Conservation (phyloP, 2,113 vertebrate species). For the Plecotus auritus region DNA sequence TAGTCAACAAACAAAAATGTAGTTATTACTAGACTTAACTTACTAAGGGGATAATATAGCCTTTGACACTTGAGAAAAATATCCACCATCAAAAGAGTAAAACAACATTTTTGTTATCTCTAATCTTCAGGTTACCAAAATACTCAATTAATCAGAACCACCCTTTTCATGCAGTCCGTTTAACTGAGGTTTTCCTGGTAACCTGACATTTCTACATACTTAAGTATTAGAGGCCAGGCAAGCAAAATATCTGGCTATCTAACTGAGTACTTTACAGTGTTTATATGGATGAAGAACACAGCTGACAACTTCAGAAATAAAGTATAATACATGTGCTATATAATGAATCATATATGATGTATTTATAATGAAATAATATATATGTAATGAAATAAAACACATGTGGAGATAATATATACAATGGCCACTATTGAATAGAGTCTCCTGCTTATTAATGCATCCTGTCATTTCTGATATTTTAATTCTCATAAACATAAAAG, state of each 20-base stretch:
- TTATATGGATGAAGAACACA: background rate
- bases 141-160: background rate
- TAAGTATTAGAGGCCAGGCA: background rate
- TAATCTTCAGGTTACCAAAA: background rate
- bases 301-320: background rate
- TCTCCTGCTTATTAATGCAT: background rate
- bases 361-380: background rate
- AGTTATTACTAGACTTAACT: background rate
- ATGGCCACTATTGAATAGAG: background rate
- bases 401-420: background rate
- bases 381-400: background rate
- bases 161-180: background rate
- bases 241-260: background rate
- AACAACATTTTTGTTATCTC: background rate
- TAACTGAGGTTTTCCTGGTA: background rate
- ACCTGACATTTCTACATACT: background rate
- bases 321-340: background rate
- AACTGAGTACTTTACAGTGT: background rate
- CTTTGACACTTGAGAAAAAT: background rate
- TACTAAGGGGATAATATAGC: conserved; percentile 5
- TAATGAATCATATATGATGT: background rate
- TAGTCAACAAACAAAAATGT: background rate
- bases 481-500: background rate
- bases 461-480: background rate
- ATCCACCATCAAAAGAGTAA: background rate